Evolutionary conservation across 2,113 vertebrate species (phyloP), one percentile per base, ranked within the genome.

Genomic region (Ursus arctos): DNA sequence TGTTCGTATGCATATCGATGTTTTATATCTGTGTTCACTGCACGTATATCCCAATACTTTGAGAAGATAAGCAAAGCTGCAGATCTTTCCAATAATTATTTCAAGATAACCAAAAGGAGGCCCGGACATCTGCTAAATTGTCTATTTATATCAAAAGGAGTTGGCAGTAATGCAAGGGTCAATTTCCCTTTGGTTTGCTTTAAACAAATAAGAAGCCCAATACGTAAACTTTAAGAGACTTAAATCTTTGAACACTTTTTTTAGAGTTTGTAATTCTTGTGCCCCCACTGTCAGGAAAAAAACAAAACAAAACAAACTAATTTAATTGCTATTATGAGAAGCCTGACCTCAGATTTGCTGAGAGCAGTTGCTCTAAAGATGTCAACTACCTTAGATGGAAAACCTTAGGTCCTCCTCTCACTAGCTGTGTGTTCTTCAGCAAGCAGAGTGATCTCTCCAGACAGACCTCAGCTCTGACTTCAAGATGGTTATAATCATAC

Each of bases 101-200:
- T 97, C 57, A 77, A 11, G 51, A 76, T 74, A 74, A 61, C 15
- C 3, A 55, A 88, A 84, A 51, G 6, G 13, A 69, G 26, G 12
- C 6, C 7, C 0, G 28, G 31, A 88, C 77, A 51, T 87, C 15
- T 86, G 18, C 22, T 77, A 18, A 57, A 36, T 82, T 86, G 53
- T 95, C 74, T 24, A 85, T 53, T 51, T 88, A 9, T 84, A 88
- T 91, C 8, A 74, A 19, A 91, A 49, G 33, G 49, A 53, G 26
- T 63, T 67, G 6, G 13, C 51, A 36, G 4, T 85, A 59, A 61
- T 49, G 28, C 4, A 22, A 77, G 26, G 12, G 26, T 49, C 40
- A 18, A 6, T 72, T 94, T 96, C n/a, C 0, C 81, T 90, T 83
- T 94, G 28, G 7, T 96, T 97, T 63, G 2, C n/a, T 88, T 80